Conservation (phyloP, 2,797 vertebrate species). For the Selene dorsalis region DNA sequence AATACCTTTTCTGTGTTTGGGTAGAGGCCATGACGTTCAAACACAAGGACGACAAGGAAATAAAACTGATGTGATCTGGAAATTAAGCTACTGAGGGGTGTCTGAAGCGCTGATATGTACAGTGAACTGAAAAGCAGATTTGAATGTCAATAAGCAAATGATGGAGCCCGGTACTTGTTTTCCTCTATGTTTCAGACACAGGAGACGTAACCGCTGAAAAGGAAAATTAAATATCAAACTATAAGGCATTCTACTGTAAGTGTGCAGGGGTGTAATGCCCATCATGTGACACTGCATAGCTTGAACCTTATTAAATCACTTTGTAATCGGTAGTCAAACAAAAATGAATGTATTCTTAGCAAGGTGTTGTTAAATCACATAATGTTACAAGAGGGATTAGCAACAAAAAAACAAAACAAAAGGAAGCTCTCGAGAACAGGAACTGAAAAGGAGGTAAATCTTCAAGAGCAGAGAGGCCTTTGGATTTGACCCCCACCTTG, state of each 20-base stretch:
- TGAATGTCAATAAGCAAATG: constrained; percentile 79
- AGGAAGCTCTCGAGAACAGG: neutral
- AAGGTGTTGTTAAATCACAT: constrained; percentile 21
- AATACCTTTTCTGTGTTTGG: constrained; percentile 61
- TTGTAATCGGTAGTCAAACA: constrained; percentile 34
- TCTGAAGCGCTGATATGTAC: constrained; percentile 66
- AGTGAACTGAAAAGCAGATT: constrained; percentile 75
- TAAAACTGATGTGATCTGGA: constrained; percentile 75
- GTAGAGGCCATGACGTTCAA: constrained; percentile 74
- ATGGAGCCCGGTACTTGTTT: constrained; percentile 61
- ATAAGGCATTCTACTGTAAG: constrained; percentile 43
- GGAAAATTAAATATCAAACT: constrained; percentile 78
- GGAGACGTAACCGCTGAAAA: constrained; percentile 71
- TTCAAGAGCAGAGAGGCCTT: constrained; percentile 38
- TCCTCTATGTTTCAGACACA: constrained; percentile 49
- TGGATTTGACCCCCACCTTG: constrained; percentile 54
- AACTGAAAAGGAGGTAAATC: constrained; percentile 19
- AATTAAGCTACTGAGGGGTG: constrained; percentile 69
- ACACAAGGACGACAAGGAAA: constrained; percentile 80
- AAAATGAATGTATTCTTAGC: constrained; percentile 19
- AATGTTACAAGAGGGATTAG: constrained; percentile 29
- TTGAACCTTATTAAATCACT: constrained; percentile 55
- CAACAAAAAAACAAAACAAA: neutral
- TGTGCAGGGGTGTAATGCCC: constrained; percentile 44
- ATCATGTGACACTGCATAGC: constrained; percentile 52